A percentile compares a stretch with the other conserved stretches of the same genome.
Evolutionary conservation across 2,888 invertebrate species (phyloP).

Genomic region (Hesperia comma): DNA sequence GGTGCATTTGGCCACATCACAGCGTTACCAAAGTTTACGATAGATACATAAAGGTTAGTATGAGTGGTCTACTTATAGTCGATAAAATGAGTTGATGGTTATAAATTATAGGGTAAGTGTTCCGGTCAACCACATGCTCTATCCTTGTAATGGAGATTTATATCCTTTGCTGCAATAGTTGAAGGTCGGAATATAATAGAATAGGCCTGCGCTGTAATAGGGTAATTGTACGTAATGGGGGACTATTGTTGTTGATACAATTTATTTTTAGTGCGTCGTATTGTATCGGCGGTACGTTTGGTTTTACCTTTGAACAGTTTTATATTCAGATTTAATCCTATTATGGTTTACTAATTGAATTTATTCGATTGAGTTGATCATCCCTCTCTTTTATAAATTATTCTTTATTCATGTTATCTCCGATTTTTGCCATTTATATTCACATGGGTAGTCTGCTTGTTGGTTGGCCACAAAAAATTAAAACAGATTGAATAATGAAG

Average conservation of each 20-base stretch:
- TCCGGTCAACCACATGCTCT: constrained; percentile 46
- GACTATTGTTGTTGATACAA: constrained; percentile 9
- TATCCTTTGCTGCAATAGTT: constrained; percentile 39
- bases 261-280: constrained; percentile 3
- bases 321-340: too few relatives aligned
- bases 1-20: background rate
- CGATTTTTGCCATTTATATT: too few relatives aligned
- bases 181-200: constrained; percentile 39
- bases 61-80: constrained; percentile 50
- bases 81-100: constrained; percentile 49
- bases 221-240: constrained; percentile 41
- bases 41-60: constrained; percentile 38
- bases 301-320: background rate
- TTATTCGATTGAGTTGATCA: too few relatives aligned
- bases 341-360: too few relatives aligned
- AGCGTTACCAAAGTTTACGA: constrained; percentile 19
- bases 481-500: too few relatives aligned
- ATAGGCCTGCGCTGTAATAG: constrained; percentile 39
- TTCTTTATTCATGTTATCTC: too few relatives aligned
- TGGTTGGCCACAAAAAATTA: too few relatives aligned
- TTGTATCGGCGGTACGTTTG: background rate
- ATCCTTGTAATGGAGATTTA: constrained; percentile 65
- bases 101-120: constrained; percentile 51
- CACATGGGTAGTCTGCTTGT: too few relatives aligned
- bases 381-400: too few relatives aligned